Evolutionary conservation across 2,797 vertebrate species (phyloP).

Genomic region (Trachurus trachurus): DNA sequence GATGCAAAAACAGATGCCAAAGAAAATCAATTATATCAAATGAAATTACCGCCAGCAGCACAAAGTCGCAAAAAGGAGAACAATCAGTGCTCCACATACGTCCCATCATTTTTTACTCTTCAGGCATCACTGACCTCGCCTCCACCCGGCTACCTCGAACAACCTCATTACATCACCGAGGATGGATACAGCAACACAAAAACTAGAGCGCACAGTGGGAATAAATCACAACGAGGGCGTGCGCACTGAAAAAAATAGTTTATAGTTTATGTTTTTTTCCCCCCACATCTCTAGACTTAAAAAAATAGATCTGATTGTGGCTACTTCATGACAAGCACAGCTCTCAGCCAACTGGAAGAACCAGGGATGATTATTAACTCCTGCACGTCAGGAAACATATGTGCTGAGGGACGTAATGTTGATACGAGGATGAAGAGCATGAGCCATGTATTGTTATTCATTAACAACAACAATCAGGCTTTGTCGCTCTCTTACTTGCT

Average conservation of each 20-base stretch:
- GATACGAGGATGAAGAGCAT: not conserved
- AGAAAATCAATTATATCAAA: constrained; percentile 3
- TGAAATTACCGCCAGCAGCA: constrained; percentile 3
- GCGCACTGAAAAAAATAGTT: not conserved
- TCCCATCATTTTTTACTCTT: not conserved
- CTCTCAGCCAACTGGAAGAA: not conserved
- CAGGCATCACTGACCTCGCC: not conserved
- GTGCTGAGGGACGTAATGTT: not conserved
- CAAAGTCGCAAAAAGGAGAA: not conserved
- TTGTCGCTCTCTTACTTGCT: not conserved
- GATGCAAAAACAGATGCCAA: not conserved
- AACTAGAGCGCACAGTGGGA: not conserved
- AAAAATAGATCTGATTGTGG: not conserved
- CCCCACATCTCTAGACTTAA: not conserved
- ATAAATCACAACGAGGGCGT: not conserved
- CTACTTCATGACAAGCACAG: not conserved
- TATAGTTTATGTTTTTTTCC: not conserved
- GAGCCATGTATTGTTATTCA: not conserved
- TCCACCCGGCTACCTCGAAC: constrained; percentile 18
- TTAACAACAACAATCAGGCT: not conserved
- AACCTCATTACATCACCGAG: constrained; percentile 25
- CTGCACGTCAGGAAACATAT: not conserved
- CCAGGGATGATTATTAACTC: not conserved
- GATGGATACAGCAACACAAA: not conserved
- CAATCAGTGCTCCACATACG: not conserved